Percentiles rank a stretch among this genome's conserved stretches.
Evolutionary conservation across 1,140 invertebrate genomes (phyloP).

Genomic region (Apis dorsata): DNA sequence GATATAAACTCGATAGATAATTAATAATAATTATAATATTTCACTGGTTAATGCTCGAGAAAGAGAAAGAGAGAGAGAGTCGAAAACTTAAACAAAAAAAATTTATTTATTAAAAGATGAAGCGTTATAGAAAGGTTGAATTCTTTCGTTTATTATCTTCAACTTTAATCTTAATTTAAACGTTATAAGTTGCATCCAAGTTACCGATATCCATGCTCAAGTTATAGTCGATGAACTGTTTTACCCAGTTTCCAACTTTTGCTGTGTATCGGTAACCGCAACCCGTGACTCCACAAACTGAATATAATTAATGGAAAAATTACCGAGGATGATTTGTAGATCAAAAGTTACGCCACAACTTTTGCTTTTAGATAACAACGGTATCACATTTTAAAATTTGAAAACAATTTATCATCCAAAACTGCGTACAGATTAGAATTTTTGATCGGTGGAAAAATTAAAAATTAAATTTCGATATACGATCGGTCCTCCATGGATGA

Average conservation of each 20-base stretch:
- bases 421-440: too few species aligned
- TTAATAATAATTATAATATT: too few species aligned
- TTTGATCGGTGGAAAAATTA: too few species aligned
- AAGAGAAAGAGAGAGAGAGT: too few species aligned
- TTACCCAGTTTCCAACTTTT: slow-evolving; percentile 35
- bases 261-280: slow-evolving; percentile 24
- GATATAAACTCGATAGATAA: too few species aligned
- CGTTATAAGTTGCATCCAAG: slow-evolving; percentile 39
- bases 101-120: not conserved
- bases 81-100: not conserved
- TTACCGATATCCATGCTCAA: slow-evolving; percentile 43
- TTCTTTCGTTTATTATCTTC: slow-evolving; percentile 31
- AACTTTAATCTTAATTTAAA: slow-evolving; percentile 26
- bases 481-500: too few species aligned
- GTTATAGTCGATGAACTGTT: slow-evolving; percentile 28
- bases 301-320: slow-evolving; percentile 46
- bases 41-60: too few species aligned
- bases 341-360: slow-evolving; percentile 18
- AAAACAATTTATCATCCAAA: not conserved
- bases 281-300: slow-evolving; percentile 3
- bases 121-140: too few species aligned
- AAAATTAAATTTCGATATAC: too few species aligned
- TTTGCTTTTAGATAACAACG: not conserved
- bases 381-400: not conserved
- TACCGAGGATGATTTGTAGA: slow-evolving; percentile 27